Base-by-base conservation (phyloP, 2,888 invertebrate genomes). In the Sclerodermus sp. region DNA sequence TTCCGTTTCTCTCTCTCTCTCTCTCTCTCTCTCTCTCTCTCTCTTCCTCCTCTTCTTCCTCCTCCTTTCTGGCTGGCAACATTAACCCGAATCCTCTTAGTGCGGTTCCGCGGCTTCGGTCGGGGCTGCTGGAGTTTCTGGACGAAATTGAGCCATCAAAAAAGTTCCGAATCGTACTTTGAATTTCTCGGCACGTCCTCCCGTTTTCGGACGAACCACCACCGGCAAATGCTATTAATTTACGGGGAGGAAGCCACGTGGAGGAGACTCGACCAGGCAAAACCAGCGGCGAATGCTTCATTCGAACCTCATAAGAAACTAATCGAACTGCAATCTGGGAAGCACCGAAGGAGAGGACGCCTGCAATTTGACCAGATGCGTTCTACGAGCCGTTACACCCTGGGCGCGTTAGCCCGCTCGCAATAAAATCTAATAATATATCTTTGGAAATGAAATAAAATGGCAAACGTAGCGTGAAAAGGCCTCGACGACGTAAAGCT, bases 401-500 rank as follows among this genome's bases (percentile, higher is more conserved):
- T n/a, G 23, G 4, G 42, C 52, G 45, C 51, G 9, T 5, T 42
- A n/a, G 9, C 23, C 23, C 14, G 12, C 18, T 41, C 12, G 62
- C 62, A 58, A 60, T 58, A 61, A 68, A 70, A 64, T 66, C 65
- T 64, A 65, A 66, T 68, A 65, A 67, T 69, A 67, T 65, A 66
- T 63, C 67, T 61, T 66, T 62, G 55, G 62, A 64, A 68, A 70
- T 70, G 68, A 70, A 72, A 69, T 71, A 67, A 73, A 72, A 70
- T 62, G 67, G 66, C 66, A 70, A 73, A 70, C 70, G 71, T 73
- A 72, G 69, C 72, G 70, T 68, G 67, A 70, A 73, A 73, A 68
- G 67, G 62, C 59, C 61, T 44, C 55, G 49, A 57, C 56, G 58
- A 53, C 53, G 49, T 62, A 59, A 60, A 60, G 49, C 46, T 43